These are phyloP conservation scores for Rhizomys pruinosus DNA, from an alignment of 2,113 vertebrate genomes.

Conservation along the genomic window DNA sequence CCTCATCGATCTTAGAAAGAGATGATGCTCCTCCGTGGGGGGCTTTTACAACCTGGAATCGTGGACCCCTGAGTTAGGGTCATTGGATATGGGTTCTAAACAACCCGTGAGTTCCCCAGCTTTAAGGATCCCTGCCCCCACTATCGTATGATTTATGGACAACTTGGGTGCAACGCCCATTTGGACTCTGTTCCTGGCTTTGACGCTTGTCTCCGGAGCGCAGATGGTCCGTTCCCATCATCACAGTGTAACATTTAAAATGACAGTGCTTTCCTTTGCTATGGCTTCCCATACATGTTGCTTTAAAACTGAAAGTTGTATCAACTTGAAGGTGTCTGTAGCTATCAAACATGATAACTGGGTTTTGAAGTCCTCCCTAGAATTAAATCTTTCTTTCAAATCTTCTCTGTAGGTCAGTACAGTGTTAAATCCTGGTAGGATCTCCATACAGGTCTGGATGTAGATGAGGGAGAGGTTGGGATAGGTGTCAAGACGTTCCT, in stretches of 20 bases:
- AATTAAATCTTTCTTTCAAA: background rate
- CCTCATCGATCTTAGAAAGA: background rate
- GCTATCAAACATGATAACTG: background rate
- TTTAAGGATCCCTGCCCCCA: background rate
- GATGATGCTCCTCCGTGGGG: background rate
- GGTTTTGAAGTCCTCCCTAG: background rate
- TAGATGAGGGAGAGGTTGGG: background rate
- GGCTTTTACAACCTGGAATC: background rate
- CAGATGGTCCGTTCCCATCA: background rate
- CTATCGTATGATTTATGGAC: background rate
- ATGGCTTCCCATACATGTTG: background rate
- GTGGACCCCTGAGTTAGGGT: background rate
- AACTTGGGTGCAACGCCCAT: background rate
- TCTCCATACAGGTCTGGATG: background rate
- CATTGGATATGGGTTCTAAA: background rate
- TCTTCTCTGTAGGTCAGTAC: background rate
- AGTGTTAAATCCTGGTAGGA: background rate
- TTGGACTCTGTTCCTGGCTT: background rate
- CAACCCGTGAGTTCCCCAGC: background rate
- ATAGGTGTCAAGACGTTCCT: background rate
- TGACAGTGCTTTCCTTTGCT: background rate
- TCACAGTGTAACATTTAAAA: no score
- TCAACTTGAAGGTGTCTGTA: constrained; percentile 27
- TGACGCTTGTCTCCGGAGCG: background rate
- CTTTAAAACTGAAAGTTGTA: background rate